These are phyloP conservation scores for Serrognathus titanus DNA, from an alignment of 2,888 invertebrate species.

Conservation along the genomic window DNA sequence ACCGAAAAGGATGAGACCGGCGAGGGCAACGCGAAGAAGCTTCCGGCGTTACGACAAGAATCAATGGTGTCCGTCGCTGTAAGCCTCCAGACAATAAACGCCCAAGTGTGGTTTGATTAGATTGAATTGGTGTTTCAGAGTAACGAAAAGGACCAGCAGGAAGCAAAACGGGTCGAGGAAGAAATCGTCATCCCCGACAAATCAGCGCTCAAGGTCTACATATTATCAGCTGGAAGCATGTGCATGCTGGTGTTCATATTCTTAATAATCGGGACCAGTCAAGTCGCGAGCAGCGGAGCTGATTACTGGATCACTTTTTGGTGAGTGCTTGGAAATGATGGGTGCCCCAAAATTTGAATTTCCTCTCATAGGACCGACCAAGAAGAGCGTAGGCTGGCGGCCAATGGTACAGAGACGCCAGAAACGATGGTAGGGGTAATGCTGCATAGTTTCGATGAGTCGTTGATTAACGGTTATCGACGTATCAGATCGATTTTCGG, in stretches of 20 bases:
- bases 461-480: not conserved
- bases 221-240: slow-evolving; percentile 23
- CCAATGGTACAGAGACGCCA: not conserved
- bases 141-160: slow-evolving; percentile 24
- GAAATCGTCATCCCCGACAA: slow-evolving; percentile 16
- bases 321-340: slow-evolving; percentile 14
- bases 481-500: not conserved
- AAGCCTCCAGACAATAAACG: slow-evolving; percentile 7
- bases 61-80: slow-evolving; percentile 28
- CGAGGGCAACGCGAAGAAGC: slow-evolving; percentile 27
- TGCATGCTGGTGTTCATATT: slow-evolving; percentile 18
- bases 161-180: slow-evolving; percentile 26
- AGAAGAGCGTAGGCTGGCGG: slow-evolving; percentile 26
- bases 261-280: slow-evolving; percentile 16
- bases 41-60: slow-evolving; percentile 18
- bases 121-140: slow-evolving; percentile 20
- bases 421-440: not conserved
- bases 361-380: slow-evolving; percentile 34
- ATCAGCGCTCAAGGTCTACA: slow-evolving; percentile 21
- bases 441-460: not conserved
- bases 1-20: slow-evolving; percentile 42
- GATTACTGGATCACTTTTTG: slow-evolving; percentile 29
- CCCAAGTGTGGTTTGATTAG: not conserved
- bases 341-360: not conserved
- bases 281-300: slow-evolving; percentile 21